Conservation (phyloP, 2,888 invertebrate species). For the Lasioglossum malachurum region DNA sequence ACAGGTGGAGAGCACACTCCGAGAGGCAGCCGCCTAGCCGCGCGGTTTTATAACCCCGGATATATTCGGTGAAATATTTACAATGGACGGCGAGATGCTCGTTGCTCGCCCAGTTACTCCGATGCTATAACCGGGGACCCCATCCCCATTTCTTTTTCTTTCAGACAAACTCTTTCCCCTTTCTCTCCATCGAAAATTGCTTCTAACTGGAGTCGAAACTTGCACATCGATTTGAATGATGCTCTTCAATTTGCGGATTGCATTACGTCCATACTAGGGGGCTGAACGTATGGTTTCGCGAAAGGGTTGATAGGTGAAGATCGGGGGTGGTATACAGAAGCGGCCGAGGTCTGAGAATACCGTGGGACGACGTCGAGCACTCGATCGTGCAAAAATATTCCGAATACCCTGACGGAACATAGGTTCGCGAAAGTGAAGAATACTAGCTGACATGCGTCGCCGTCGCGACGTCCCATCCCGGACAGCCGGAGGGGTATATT, state of each 20-base stretch:
- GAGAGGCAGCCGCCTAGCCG: neutral
- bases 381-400: slow-evolving; percentile 1
- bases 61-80: neutral
- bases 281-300: neutral
- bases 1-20: slow-evolving; percentile 24
- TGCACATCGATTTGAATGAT: no score
- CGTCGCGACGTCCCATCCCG: slow-evolving; percentile 32
- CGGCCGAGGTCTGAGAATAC: neutral
- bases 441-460: slow-evolving; percentile 49
- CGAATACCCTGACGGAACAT: neutral
- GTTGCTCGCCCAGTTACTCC: neutral
- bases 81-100: neutral
- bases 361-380: neutral
- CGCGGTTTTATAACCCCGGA: neutral
- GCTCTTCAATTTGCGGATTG: no score
- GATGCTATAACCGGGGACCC: neutral
- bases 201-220: neutral
- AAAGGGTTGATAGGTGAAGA: neutral
- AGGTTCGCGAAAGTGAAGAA: slow-evolving; percentile 37
- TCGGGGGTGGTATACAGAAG: neutral
- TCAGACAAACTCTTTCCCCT: neutral
- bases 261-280: no score
- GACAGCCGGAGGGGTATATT: slow-evolving; percentile 54
- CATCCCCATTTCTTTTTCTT: neutral
- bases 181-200: neutral